Percentiles rank a stretch among this genome's conserved stretches.
Conservation (phyloP, 2,888 invertebrate species). For the Tetragonula carbonaria region DNA sequence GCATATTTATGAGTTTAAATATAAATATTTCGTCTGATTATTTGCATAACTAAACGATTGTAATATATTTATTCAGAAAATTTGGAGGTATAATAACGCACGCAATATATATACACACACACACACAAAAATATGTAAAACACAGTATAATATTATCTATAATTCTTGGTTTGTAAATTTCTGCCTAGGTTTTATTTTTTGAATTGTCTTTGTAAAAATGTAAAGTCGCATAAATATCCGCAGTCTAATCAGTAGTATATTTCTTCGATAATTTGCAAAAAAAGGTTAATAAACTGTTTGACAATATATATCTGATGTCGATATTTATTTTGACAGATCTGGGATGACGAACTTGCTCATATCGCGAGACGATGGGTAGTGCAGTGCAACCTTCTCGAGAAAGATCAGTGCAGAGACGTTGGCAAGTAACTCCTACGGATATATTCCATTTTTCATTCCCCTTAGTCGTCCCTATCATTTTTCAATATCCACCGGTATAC, state of each 20-base stretch:
- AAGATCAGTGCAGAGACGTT: conserved; percentile 84
- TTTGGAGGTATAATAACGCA: too few species aligned
- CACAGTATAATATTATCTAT: too few species aligned
- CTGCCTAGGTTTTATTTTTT: too few species aligned
- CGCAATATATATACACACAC: too few species aligned
- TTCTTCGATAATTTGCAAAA: background rate
- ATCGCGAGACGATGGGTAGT: conserved; percentile 83
- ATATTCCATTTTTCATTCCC: conserved; percentile 63
- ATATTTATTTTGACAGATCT: conserved; percentile 70
- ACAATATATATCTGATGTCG: conserved; percentile 7
- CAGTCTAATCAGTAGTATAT: background rate
- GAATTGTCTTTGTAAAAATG: too few species aligned
- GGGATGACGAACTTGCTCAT: conserved; percentile 83
- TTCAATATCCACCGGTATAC: conserved; percentile 61
- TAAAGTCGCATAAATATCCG: background rate
- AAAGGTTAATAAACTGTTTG: background rate
- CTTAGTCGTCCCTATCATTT: conserved; percentile 57
- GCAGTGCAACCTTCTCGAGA: conserved; percentile 82
- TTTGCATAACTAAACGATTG: too few species aligned
- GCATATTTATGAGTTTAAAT: background rate
- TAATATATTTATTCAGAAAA: too few species aligned
- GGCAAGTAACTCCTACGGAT: conserved; percentile 75
- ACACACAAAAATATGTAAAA: too few species aligned
- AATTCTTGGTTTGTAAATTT: too few species aligned
- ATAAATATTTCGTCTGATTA: background rate